phyloP scores from a whole-genome alignment of 1,140 invertebrate species.

The Formica exsecta region DNA sequence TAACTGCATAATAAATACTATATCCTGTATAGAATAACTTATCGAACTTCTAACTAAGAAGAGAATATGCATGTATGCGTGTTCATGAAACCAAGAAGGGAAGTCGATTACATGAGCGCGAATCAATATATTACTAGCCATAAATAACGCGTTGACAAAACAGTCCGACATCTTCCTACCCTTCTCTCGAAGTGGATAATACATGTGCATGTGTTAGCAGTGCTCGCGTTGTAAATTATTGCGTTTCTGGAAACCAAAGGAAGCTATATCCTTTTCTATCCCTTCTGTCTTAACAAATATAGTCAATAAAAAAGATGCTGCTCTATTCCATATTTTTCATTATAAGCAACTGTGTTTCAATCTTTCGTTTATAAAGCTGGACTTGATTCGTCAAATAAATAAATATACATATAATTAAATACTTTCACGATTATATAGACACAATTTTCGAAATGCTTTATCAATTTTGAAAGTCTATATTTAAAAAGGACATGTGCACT shows the following conservation, averaged over 20 bases:
- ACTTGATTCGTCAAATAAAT: not conserved
- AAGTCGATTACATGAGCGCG: conserved; percentile 54
- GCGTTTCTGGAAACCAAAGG: not conserved
- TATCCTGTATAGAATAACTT: not conserved
- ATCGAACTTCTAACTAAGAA: not conserved
- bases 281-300: conserved; percentile 12
- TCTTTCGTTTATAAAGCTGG: not conserved
- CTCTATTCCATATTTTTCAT: not conserved
- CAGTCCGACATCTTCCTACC: conserved; percentile 68
- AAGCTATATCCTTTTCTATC: not conserved
- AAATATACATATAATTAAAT: not conserved
- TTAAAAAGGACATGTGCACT: not conserved
- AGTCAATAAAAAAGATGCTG: not conserved
- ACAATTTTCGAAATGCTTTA: not conserved
- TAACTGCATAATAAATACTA: not conserved
- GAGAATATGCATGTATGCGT: not conserved
- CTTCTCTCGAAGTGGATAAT: conserved; percentile 9
- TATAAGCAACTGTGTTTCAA: not conserved
- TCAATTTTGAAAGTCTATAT: not conserved
- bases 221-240: conserved; percentile 56
- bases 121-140: conserved; percentile 77
- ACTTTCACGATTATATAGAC: not conserved
- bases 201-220: not conserved
- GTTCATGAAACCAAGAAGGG: not conserved
- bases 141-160: conserved; percentile 79